phyloP scores from a whole-genome alignment of 2,888 invertebrate genomes.

The Eupithecia subfuscata region DNA sequence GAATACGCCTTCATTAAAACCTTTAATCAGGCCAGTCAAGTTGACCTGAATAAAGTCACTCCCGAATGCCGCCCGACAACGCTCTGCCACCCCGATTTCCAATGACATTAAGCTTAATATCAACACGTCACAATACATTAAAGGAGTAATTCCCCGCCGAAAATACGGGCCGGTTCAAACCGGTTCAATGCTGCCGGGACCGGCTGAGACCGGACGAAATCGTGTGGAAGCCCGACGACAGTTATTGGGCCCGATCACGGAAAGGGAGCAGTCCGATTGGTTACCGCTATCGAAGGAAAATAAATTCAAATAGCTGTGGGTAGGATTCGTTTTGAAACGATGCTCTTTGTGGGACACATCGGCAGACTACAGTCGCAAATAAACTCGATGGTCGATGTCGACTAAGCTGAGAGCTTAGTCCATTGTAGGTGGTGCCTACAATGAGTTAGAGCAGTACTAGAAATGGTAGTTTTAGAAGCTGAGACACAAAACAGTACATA shows the following conservation, averaged over 20 bases:
- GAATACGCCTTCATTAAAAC: background rate
- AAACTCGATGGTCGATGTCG: background rate
- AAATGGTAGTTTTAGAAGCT: background rate
- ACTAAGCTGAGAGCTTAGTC: background rate
- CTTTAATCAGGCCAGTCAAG: slow-evolving; percentile 11
- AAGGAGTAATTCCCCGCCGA: slow-evolving; percentile 23
- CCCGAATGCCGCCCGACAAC: background rate
- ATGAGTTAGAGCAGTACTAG: background rate
- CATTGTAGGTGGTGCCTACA: background rate
- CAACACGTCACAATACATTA: slow-evolving; percentile 35
- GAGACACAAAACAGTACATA: no score
- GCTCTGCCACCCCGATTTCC: slow-evolving; percentile 12
- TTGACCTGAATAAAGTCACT: slow-evolving; percentile 13
- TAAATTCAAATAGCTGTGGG: slow-evolving; percentile 5
- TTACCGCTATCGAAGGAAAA: background rate
- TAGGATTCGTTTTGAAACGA: background rate
- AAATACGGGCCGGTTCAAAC: slow-evolving; percentile 29
- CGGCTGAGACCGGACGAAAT: slow-evolving; percentile 49
- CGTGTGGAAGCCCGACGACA: slow-evolving; percentile 61
- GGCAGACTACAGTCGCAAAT: background rate
- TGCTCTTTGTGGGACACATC: background rate
- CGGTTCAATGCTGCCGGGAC: slow-evolving; percentile 42
- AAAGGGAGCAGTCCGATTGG: slow-evolving; percentile 24
- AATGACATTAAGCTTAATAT: slow-evolving; percentile 27
- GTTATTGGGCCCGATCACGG: slow-evolving; percentile 56